phyloP scores from a whole-genome alignment of 2,113 vertebrate genomes.

The Proterorhinus semilunaris region DNA sequence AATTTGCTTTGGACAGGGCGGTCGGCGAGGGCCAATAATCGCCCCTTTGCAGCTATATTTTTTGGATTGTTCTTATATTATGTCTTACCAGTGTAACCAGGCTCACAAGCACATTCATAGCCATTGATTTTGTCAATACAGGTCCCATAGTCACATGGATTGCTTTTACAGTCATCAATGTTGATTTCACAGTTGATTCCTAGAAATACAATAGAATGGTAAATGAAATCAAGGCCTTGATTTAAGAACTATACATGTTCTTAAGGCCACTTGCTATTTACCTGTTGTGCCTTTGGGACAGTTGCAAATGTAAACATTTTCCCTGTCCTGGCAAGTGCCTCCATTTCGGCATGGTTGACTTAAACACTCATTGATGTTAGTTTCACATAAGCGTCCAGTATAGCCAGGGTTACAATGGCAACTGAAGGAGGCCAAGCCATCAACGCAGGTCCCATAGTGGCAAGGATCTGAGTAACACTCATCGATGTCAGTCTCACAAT shows the following conservation, averaged over 20 bases:
- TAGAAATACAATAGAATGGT: background rate
- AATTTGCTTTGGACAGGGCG: too few relatives aligned
- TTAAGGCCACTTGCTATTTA: conserved; percentile 46
- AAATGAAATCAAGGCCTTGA: background rate
- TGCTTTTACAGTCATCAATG: conserved; percentile 91
- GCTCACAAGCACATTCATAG: conserved; percentile 90
- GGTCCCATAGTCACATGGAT: conserved; percentile 87
- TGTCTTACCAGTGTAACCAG: conserved; percentile 87
- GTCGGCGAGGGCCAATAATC: too few relatives aligned
- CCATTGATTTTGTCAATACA: conserved; percentile 93
- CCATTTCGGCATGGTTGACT: conserved; percentile 93
- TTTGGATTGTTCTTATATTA: background rate
- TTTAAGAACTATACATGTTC: background rate
- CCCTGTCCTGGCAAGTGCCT: conserved; percentile 88
- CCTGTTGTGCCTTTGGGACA: conserved; percentile 91
- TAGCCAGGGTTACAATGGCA: conserved; percentile 88
- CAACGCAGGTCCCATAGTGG: conserved; percentile 89
- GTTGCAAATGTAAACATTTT: conserved; percentile 84
- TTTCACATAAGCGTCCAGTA: conserved; percentile 88
- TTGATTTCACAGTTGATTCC: conserved; percentile 88
- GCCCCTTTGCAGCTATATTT: background rate
- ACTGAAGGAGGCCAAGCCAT: conserved; percentile 86
- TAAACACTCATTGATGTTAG: conserved; percentile 92
- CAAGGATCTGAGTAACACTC: conserved; percentile 90
- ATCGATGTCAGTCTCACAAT: conserved; percentile 87